Percentiles rank a stretch among this genome's conserved stretches.
These are phyloP conservation scores for Rafetus swinhoei DNA, from an alignment of 2,113 vertebrate species.

Conservation along the genomic window DNA sequence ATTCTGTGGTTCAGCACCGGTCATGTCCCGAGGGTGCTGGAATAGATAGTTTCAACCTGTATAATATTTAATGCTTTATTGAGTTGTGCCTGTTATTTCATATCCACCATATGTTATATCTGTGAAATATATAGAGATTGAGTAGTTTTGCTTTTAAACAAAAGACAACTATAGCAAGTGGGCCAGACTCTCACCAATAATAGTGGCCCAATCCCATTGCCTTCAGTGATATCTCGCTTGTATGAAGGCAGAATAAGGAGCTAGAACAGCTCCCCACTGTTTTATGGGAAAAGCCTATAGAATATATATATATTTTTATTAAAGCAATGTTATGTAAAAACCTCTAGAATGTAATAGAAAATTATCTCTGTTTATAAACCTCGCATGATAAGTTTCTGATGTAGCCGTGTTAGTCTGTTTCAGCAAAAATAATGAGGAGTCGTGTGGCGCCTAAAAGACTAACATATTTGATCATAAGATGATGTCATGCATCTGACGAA, in stretches of 20 bases:
- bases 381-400: too few relatives aligned
- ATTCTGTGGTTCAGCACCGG: too few relatives aligned
- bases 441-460: too few relatives aligned
- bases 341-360: background rate
- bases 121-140: background rate
- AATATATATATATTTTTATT: background rate
- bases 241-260: background rate
- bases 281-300: background rate
- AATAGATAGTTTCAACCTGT: too few relatives aligned
- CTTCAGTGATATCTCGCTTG: accelerated
- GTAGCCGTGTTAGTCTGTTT: too few relatives aligned
- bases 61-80: background rate
- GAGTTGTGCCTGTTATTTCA: accelerated
- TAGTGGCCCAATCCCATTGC: background rate
- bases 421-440: too few relatives aligned
- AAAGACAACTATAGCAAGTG: background rate
- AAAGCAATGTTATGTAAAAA: background rate
- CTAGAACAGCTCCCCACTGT: background rate
- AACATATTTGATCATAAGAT: too few relatives aligned
- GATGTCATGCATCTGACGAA: too few relatives aligned
- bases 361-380: background rate
- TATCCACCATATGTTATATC: background rate
- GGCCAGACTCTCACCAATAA: background rate
- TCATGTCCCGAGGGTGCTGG: too few relatives aligned
- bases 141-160: background rate